Percentiles rank a stretch among this genome's conserved stretches.
Conservation (phyloP, 2,797 vertebrate species). For the Oryzias dopingdopingensis region DNA sequence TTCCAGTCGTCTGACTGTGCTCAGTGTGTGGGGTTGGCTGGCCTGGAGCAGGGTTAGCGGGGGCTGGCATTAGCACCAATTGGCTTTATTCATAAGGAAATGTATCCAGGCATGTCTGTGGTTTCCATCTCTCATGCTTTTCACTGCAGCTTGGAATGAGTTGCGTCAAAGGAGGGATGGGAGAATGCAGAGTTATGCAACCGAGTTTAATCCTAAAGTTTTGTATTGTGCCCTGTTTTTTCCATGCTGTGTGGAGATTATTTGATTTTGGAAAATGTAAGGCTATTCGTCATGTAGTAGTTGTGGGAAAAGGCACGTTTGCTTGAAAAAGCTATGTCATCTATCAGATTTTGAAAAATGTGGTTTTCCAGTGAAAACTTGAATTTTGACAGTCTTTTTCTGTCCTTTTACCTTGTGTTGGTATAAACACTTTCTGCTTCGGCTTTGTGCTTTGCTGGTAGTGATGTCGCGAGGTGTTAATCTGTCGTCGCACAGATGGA, state of each 20-base stretch:
- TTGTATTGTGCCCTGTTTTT: slow-evolving; percentile 23
- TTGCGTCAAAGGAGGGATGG: slow-evolving; percentile 49
- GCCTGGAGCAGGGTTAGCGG: slow-evolving; percentile 37
- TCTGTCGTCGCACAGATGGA: slow-evolving; percentile 47
- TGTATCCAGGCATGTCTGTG: slow-evolving; percentile 59
- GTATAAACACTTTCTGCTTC: slow-evolving; percentile 51
- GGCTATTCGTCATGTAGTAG: slow-evolving; percentile 14
- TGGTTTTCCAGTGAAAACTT: slow-evolving; percentile 32
- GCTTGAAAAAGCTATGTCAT: slow-evolving; percentile 23
- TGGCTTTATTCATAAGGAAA: slow-evolving; percentile 38
- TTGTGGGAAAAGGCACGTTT: slow-evolving; percentile 12
- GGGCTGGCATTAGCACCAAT: slow-evolving; percentile 40
- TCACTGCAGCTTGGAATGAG: slow-evolving; percentile 34
- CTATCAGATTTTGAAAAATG: slow-evolving; percentile 22
- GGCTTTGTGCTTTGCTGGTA: slow-evolving; percentile 56
- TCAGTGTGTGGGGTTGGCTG: slow-evolving; percentile 51
- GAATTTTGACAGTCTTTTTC: slow-evolving; percentile 31
- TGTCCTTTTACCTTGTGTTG: slow-evolving; percentile 38
- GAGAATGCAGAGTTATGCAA: slow-evolving; percentile 44
- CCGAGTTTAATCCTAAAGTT: slow-evolving; percentile 49
- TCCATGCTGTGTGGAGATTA: slow-evolving; percentile 27
- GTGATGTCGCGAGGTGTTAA: slow-evolving; percentile 35
- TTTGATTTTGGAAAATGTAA: slow-evolving; percentile 24
- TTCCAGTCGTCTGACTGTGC: slow-evolving; percentile 32
- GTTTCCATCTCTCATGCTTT: slow-evolving; percentile 31